Evolutionary conservation across 2,797 vertebrate species (phyloP).

Genomic region (Sciaenops ocellatus): DNA sequence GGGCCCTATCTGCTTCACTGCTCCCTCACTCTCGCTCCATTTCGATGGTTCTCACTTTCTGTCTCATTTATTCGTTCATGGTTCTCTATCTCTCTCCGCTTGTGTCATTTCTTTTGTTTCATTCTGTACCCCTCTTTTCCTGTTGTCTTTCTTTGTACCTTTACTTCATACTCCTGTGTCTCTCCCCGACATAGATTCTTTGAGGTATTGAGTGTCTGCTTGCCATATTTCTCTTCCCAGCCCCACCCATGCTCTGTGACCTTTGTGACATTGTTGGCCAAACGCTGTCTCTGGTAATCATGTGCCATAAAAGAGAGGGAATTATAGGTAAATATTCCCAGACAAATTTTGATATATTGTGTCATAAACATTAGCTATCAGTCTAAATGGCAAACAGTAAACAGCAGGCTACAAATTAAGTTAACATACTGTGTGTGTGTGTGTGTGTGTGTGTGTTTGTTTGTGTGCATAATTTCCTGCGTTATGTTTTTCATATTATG

Average conservation of each 20-base stretch:
- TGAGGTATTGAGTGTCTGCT: constrained; percentile 84
- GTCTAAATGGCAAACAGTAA: constrained; percentile 54
- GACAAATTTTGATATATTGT: constrained; percentile 56
- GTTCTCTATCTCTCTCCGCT: constrained; percentile 60
- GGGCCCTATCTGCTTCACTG: constrained; percentile 90
- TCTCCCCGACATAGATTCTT: constrained; percentile 81
- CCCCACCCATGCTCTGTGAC: constrained; percentile 80
- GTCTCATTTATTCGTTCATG: constrained; percentile 73
- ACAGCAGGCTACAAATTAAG: constrained; percentile 51
- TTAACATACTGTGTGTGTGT: constrained; percentile 11
- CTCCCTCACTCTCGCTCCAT: constrained; percentile 64
- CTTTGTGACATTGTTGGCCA: constrained; percentile 92
- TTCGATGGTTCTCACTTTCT: constrained; percentile 75
- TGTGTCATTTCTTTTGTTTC: constrained; percentile 59
- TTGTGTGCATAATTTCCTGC: neutral
- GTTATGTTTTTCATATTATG: neutral
- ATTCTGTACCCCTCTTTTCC: constrained; percentile 28
- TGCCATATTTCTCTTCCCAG: constrained; percentile 82
- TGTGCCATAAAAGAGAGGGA: constrained; percentile 76
- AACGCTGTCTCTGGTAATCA: constrained; percentile 89
- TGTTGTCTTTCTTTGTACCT: constrained; percentile 24
- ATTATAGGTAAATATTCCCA: constrained; percentile 48
- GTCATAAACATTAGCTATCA: constrained; percentile 45
- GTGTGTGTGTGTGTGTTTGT: neutral
- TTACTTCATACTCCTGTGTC: constrained; percentile 19